Evolutionary conservation across 2,113 vertebrate species (phyloP).

Genomic region (Martes martes): DNA sequence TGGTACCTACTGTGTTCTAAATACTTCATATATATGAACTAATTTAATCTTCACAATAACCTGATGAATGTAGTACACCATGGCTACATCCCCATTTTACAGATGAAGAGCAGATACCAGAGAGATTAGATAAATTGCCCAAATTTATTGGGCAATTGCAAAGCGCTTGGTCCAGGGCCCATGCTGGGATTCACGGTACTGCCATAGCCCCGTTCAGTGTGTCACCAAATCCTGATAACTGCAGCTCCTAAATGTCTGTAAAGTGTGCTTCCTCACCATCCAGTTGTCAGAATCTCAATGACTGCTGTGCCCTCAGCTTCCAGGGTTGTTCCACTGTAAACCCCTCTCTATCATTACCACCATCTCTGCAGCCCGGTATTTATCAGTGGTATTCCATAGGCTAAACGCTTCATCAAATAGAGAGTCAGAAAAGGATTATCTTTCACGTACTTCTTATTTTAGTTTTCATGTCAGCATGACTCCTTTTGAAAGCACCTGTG

Average conservation of each 20-base stretch:
- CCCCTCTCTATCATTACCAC: background rate
- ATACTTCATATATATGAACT: background rate
- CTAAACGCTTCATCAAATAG: background rate
- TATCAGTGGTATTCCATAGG: background rate
- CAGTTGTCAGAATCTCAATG: background rate
- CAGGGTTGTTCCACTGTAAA: background rate
- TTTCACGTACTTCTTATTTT: background rate
- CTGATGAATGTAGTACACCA: background rate
- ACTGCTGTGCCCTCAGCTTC: background rate
- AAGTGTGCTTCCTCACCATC: background rate
- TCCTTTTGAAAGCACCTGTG: background rate
- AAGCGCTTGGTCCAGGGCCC: background rate
- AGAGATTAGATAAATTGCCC: background rate
- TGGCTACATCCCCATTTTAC: background rate
- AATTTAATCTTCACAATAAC: background rate
- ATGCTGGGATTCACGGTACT: fast-evolving
- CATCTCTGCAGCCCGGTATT: no score
- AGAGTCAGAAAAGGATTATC: background rate
- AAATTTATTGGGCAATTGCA: background rate
- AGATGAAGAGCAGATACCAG: background rate
- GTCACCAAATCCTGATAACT: background rate
- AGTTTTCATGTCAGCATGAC: background rate
- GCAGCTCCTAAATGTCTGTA: background rate
- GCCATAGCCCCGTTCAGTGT: no score
- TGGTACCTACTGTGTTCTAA: background rate